A percentile compares a stretch with the other conserved stretches of the same genome.
These are phyloP conservation scores for Orthosia gracilis DNA, from an alignment of 2,888 invertebrate genomes.

Conservation along the genomic window DNA sequence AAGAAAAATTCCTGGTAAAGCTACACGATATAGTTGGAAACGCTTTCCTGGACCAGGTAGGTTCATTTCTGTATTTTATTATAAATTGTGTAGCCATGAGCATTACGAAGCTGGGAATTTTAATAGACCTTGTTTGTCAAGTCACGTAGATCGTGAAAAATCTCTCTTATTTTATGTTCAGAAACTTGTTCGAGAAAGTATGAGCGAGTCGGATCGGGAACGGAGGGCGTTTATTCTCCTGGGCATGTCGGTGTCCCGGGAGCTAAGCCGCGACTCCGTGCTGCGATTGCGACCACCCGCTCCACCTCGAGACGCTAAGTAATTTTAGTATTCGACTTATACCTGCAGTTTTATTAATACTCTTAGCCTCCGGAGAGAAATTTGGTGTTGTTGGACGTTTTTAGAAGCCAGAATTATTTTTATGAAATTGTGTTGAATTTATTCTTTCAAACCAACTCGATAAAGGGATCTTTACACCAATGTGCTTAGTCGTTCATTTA, in stretches of 20 bases:
- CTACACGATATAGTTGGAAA: conserved; percentile 82
- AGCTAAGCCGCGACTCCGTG: conserved; percentile 86
- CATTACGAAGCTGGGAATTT: conserved; percentile 51
- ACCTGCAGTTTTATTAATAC: conserved; percentile 19
- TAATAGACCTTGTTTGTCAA: conserved; percentile 65
- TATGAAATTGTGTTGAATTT: too few relatives aligned
- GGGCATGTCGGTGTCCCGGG: conserved; percentile 84
- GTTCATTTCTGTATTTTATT: conserved; percentile 54
- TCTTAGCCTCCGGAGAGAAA: not conserved
- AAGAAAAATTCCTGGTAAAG: conserved; percentile 83
- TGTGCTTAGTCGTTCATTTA: too few relatives aligned
- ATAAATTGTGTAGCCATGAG: conserved; percentile 58
- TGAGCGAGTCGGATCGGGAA: conserved; percentile 86
- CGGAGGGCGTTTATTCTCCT: conserved; percentile 85
- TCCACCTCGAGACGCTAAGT: conserved; percentile 85
- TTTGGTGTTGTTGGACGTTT: not conserved
- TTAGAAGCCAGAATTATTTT: not conserved
- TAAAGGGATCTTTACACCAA: too few relatives aligned
- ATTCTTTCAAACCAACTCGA: not conserved
- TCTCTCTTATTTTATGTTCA: conserved; percentile 71
- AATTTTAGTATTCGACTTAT: conserved; percentile 40
- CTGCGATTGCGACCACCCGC: conserved; percentile 82
- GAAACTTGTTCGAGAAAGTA: conserved; percentile 82
- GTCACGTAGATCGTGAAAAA: conserved; percentile 69
- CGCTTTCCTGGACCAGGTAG: conserved; percentile 86